phyloP scores from a whole-genome alignment of 2,797 vertebrate genomes.

The Zenarchopterus dispar region DNA sequence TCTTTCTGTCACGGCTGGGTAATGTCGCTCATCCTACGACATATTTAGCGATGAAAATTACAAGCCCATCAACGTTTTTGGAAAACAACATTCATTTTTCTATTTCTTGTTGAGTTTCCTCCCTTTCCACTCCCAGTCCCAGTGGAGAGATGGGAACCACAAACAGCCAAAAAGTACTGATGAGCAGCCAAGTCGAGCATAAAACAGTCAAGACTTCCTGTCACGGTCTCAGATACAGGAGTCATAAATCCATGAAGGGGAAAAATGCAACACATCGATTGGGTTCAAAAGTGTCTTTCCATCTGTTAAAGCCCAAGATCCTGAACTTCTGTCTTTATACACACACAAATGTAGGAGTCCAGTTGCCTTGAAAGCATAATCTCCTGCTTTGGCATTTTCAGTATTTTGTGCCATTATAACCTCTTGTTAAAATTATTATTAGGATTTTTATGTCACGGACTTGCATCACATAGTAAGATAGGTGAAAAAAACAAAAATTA shows the following conservation, averaged over 20 bases:
- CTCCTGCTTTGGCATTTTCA: too few species aligned
- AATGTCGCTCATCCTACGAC: constrained; percentile 14
- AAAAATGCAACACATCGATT: constrained; percentile 17
- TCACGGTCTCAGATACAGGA: constrained; percentile 46
- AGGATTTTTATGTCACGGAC: too few species aligned
- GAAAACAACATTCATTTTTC: neutral
- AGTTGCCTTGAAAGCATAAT: too few species aligned
- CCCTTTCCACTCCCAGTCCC: constrained; percentile 53
- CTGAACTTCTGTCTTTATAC: neutral
- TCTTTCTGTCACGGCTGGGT: neutral
- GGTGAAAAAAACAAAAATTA: too few species aligned
- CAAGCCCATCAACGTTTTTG: constrained; percentile 2
- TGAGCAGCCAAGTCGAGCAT: constrained; percentile 33
- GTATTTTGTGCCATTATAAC: too few species aligned
- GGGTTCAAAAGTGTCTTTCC: constrained; percentile 16
- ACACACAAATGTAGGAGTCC: too few species aligned
- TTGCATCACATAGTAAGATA: too few species aligned
- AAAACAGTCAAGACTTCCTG: constrained; percentile 65
- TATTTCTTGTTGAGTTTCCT: constrained; percentile 28
- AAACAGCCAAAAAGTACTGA: constrained; percentile 43
- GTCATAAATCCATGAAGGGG: constrained; percentile 23
- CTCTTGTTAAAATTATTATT: too few species aligned
- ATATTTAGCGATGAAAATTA: constrained; percentile 5
- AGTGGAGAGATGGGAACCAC: constrained; percentile 33
- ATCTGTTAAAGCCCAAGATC: constrained; percentile 1